Conservation (phyloP, 1,140 invertebrate species). For the Melitaea cinxia region DNA sequence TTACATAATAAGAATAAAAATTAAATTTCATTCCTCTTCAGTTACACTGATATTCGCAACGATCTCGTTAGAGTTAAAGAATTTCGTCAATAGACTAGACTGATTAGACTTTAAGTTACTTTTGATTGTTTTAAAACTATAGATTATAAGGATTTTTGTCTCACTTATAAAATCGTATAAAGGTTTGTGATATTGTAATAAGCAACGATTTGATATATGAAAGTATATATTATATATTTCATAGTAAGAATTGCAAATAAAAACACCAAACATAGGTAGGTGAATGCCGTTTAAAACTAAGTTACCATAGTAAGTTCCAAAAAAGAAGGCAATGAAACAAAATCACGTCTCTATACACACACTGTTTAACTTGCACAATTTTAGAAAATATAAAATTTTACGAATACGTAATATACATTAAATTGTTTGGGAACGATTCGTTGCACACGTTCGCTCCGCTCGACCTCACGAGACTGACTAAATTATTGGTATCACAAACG, state of each 20-base stretch:
- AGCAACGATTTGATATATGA: too few species aligned
- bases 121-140: too few species aligned
- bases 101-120: too few species aligned
- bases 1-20: too few species aligned
- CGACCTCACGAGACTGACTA: slow-evolving; percentile 69
- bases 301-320: slow-evolving; percentile 33
- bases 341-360: slow-evolving; percentile 31
- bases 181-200: too few species aligned
- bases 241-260: too few species aligned
- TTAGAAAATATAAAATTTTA: slow-evolving; percentile 21
- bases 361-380: slow-evolving; percentile 28
- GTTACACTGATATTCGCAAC: too few species aligned
- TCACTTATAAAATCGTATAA: too few species aligned
- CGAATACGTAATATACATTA: background rate
- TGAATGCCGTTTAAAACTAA: slow-evolving; percentile 12
- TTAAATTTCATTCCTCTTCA: too few species aligned
- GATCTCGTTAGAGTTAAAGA: background rate
- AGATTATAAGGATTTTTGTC: too few species aligned
- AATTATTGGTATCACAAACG: slow-evolving; percentile 63
- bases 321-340: slow-evolving; percentile 18
- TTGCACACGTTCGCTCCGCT: slow-evolving; percentile 46
- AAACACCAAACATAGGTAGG: slow-evolving; percentile 22
- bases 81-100: too few species aligned
- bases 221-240: too few species aligned
- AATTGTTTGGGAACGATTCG: background rate